phyloP scores from a whole-genome alignment of 1,140 invertebrate genomes.

The Plutomurus gul region DNA sequence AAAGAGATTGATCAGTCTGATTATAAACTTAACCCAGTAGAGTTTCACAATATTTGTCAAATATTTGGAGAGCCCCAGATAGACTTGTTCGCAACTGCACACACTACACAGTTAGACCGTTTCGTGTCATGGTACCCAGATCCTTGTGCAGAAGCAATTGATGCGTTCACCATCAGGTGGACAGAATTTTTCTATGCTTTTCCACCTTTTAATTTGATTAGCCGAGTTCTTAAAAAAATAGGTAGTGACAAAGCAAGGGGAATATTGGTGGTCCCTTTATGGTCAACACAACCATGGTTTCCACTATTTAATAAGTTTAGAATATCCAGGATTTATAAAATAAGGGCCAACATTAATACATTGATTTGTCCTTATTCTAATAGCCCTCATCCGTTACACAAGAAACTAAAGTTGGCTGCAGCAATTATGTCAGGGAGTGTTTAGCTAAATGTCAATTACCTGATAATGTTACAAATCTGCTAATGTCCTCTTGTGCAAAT shows the following conservation, averaged over 20 bases:
- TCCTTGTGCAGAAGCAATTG: neutral
- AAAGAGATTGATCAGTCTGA: slow-evolving; percentile 14
- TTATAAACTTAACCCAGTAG: neutral
- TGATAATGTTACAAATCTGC: neutral
- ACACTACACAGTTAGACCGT: neutral
- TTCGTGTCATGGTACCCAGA: slow-evolving; percentile 12
- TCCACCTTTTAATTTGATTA: slow-evolving; percentile 28
- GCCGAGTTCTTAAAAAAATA: slow-evolving; percentile 9
- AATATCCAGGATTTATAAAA: neutral
- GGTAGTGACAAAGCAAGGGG: slow-evolving; percentile 15
- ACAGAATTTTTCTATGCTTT: slow-evolving; percentile 23
- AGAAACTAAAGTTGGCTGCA: neutral
- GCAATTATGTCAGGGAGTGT: slow-evolving; percentile 6
- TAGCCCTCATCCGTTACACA: neutral
- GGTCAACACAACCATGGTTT: slow-evolving; percentile 31
- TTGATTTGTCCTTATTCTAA: neutral
- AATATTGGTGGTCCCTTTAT: slow-evolving; percentile 29
- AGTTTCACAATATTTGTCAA: slow-evolving; percentile 5
- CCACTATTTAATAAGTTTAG: neutral
- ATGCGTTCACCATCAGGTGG: slow-evolving; percentile 16
- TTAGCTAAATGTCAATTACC: neutral
- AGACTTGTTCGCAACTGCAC: slow-evolving; percentile 18
- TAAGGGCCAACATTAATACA: neutral
- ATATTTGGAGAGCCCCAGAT: slow-evolving; percentile 1
- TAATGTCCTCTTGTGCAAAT: neutral